Evolutionary conservation across 2,797 vertebrate species (phyloP).

Genomic region (Tarsius wallacei): DNA sequence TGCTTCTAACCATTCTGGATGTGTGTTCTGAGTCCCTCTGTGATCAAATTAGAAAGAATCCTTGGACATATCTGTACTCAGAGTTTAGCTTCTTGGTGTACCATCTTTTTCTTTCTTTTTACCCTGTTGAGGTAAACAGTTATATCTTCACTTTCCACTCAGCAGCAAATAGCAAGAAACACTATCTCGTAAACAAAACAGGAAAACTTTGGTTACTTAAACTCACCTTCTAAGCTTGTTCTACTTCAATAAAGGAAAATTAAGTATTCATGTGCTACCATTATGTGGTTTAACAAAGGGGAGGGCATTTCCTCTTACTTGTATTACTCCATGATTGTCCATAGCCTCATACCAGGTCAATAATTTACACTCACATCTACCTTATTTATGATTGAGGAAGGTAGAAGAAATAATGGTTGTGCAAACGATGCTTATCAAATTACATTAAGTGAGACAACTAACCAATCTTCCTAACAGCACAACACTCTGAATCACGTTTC

Average conservation of each 20-base stretch:
- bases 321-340: neutral
- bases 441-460: neutral
- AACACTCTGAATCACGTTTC: neutral
- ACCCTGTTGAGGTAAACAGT: neutral
- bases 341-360: neutral
- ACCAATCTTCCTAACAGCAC: slow-evolving; percentile 42
- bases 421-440: slow-evolving; percentile 46
- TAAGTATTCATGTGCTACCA: slow-evolving; percentile 68
- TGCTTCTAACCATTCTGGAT: slow-evolving; percentile 32
- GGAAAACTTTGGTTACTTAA: neutral
- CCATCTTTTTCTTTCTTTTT: neutral
- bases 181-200: neutral
- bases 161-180: slow-evolving; percentile 33
- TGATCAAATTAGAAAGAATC: slow-evolving; percentile 5
- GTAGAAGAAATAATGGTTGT: neutral
- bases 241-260: slow-evolving; percentile 57
- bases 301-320: slow-evolving; percentile 33
- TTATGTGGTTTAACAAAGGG: slow-evolving; percentile 56
- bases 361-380: neutral
- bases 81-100: neutral
- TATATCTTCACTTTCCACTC: neutral
- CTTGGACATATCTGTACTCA: neutral
- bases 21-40: neutral
- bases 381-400: slow-evolving; percentile 2
- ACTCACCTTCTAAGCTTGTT: slow-evolving; percentile 54